Evolutionary conservation across 2,888 invertebrate species (phyloP), one percentile per base, ranked within the genome.

Genomic region (Melieria omissa): DNA sequence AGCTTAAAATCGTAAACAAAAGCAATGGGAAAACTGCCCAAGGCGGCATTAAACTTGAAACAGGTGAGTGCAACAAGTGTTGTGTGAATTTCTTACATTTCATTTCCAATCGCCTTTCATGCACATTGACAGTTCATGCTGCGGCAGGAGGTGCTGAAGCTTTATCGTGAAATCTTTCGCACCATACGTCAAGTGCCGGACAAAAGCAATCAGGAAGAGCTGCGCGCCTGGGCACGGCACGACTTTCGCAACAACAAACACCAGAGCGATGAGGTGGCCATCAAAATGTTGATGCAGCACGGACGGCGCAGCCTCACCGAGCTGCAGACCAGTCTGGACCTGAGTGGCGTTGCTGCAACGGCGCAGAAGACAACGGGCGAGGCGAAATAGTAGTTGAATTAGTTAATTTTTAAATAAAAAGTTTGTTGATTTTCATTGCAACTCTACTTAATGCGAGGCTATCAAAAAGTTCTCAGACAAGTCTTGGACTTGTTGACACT

Each of bases 211-310:
- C 89, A 90, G 73, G 80, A 86, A 1, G 94, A 95, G 78, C 86
- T 95, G 29, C 89, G 86, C 71, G 89, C 91, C 62, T 95, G 95
- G 95, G 92, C 92, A 0, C 88, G 92, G 70, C 84, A 89, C 14
- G 95, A 95, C 82, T 95, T 95, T 81, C 90, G 89, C 77, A 89
- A 88, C 4, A 93, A 95, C 84, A 91, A 90, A 80, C 88, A 92
- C 76, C 90, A 92, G 74, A 90, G 89, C 3, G 94, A 95, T 80
- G 93, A 94, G 87, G 88, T 91, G 46, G 87, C 90, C 1, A 93
- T 94, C 14, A 93, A 93, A 87, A 90, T 91, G 83, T 88, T 92
- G 83, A 83, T 94, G n/a, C 89, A 90, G 73, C 89, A 93, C 82
- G 94, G 93, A 10, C 89, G 90, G 79, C 90, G 92, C 77, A 92